Conservation (phyloP, 2,888 invertebrate genomes). For the Thymelicus lineola region DNA sequence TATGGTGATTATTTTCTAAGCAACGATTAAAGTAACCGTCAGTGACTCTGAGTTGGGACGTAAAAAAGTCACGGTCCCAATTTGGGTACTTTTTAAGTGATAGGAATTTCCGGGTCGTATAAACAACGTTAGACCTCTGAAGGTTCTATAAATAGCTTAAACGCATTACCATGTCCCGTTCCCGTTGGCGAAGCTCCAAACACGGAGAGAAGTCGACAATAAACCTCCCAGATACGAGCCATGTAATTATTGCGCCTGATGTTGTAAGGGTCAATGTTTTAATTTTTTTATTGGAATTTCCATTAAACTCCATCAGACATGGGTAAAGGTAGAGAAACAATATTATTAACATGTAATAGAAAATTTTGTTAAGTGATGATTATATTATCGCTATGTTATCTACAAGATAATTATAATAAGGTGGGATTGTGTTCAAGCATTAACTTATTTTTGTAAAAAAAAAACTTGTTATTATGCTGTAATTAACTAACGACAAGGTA, state of each 20-base stretch:
- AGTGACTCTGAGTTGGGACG: too few relatives aligned
- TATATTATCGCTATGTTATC: too few relatives aligned
- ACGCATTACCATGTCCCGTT: conserved; percentile 11
- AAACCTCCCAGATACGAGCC: conserved; percentile 6
- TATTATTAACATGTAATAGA: not conserved
- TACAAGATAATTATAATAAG: too few relatives aligned
- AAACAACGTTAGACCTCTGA: not conserved
- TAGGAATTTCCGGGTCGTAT: conserved; percentile 7
- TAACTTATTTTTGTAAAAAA: too few relatives aligned
- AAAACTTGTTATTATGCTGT: too few relatives aligned
- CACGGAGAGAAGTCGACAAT: conserved; percentile 7
- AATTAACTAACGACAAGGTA: too few relatives aligned
- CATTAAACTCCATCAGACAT: too few relatives aligned
- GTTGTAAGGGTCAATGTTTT: not conserved
- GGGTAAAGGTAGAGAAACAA: not conserved
- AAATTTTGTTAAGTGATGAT: too few relatives aligned
- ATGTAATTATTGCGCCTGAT: not conserved
- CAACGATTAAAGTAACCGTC: too few relatives aligned
- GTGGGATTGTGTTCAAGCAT: too few relatives aligned
- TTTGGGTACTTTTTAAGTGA: not conserved
- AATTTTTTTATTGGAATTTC: not conserved
- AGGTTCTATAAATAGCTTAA: conserved; percentile 10
- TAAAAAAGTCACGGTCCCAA: not conserved
- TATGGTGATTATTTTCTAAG: too few relatives aligned
- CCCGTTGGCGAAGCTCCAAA: not conserved